Base-by-base conservation (phyloP, 2,113 vertebrate genomes). In the Coracopsis vasa region DNA sequence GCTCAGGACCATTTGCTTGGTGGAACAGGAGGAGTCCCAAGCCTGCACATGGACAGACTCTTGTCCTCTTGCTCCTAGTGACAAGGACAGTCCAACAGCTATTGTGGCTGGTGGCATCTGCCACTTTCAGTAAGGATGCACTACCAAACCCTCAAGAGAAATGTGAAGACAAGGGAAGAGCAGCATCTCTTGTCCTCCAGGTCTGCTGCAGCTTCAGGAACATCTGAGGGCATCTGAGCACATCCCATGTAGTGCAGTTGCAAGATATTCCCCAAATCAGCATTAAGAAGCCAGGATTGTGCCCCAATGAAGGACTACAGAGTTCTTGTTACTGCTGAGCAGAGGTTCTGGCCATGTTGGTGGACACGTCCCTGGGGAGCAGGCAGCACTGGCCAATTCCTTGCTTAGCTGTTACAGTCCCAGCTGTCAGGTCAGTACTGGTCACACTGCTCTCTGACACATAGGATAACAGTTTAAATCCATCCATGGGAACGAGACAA, bases 81-180 rank as follows among this genome's bases (percentile, higher is more conserved):
- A 21, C 1, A 0, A 17, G 71, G 79, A 24, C 19, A 33, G 37
- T 31, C 82, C 86, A 31, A 18, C 16, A 41, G 48, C 12, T 37
- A 3, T 10, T 0, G 13, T 0, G 4, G 33, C 14, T 3, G 28
- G 6, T 0, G 3, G 72, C 7, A 41, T 24, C 60, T 9, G 9
- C 16, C 19, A 42, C 25, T 28, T 42, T 10, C 37, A 3, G 47
- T 2, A 16, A 33, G 0, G 4, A 24, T 12, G 19, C 47, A 20
- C 20, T 3, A 6, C 12, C 50, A 9, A 21, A 42, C 39, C 53
- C 87, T 86, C 82, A 0, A 31, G 37, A 18, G 47, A 13, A 42
- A 53, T 0, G 1, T 5, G 16, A 33, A 85, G 89, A 18, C 0
- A 17, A 78, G 37, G 71, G 62, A 62, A 16, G 4, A 45, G 29